A percentile compares a stretch with the other conserved stretches of the same genome.
Evolutionary conservation across 2,113 vertebrate genomes (phyloP).

Genomic region (Opisthocomus hoazin): DNA sequence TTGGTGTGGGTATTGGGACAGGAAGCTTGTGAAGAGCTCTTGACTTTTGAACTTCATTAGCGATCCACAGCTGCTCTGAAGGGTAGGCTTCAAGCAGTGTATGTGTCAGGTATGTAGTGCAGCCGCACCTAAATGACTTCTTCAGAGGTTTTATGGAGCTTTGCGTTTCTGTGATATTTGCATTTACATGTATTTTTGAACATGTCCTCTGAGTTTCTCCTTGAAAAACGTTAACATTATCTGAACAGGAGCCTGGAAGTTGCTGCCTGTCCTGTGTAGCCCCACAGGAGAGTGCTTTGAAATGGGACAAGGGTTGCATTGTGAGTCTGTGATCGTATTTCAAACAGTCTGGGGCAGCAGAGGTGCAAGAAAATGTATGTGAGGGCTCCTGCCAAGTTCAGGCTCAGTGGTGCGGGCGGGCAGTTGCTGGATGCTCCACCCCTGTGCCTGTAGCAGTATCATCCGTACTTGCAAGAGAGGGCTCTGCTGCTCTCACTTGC

Average conservation of each 20-base stretch:
- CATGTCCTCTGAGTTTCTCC: neutral
- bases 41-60: neutral
- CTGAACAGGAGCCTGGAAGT: neutral
- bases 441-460: neutral
- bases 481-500: neutral
- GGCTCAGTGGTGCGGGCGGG: neutral
- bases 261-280: neutral
- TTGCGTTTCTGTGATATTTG: neutral
- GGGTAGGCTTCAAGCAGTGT: neutral
- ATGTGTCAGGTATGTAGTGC: neutral
- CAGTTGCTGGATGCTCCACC: rapidly evolving
- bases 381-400: neutral
- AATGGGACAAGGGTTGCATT: neutral
- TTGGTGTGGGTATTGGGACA: neutral
- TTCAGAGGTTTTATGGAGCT: neutral
- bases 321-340: neutral
- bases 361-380: neutral
- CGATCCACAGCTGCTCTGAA: neutral
- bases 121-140: neutral
- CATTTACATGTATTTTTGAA: neutral
- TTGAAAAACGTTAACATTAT: neutral
- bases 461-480: neutral
- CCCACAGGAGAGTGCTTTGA: neutral
- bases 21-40: neutral
- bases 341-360: neutral